Base-by-base conservation (phyloP, 2,888 invertebrate species). In the Pachycephus smyrnensis region DNA sequence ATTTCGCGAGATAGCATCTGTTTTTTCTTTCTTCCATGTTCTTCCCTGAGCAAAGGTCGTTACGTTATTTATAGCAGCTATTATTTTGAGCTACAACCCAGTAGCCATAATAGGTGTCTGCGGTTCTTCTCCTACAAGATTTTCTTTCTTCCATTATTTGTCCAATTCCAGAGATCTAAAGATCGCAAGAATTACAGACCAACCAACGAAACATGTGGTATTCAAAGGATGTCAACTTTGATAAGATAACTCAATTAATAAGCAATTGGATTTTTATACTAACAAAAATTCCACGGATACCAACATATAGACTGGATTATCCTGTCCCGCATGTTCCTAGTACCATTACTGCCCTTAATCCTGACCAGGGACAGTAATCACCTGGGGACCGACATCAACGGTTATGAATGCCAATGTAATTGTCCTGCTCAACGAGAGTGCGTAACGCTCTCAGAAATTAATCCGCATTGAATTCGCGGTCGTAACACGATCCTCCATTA, bases 331-430 rank as follows among this genome's bases (percentile, higher is more conserved):
- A 55, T 55, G 23, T 55, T 55, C 55, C 55, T 23, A 55, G 55
- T 55, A 9, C 55, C 55, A 23, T 9, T 55, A 55, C 55, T 55
- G 23, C 23, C 55, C 55, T 9, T 55, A 55, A 55, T 55, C 55
- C 55, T 55, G 55, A 55, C 55, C 23, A 55, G 55, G 55, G 55
- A 55, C 55, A 55, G 23, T 9, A 9, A 55, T 55, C 55, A 55
- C 55, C 55, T 55, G 23, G 55, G 55, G 55, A 55, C 55, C 55
- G 9, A 23, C 55, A 71, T 71, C 71, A 11, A 36, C 68, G 73
- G 80, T 82, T 84, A 82, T 84, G 80, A 84, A 81, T 79, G 80
- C 82, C 81, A 79, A 84, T 80, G 82, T 78, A 83, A 83, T 84
- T 80, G 84, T 83, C 78, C 68, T 69, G 71, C 69, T 36, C n/a